Evolutionary conservation across 2,888 invertebrate species (phyloP), one percentile per base, ranked within the genome.

Genomic region (Thereva nobilitata): DNA sequence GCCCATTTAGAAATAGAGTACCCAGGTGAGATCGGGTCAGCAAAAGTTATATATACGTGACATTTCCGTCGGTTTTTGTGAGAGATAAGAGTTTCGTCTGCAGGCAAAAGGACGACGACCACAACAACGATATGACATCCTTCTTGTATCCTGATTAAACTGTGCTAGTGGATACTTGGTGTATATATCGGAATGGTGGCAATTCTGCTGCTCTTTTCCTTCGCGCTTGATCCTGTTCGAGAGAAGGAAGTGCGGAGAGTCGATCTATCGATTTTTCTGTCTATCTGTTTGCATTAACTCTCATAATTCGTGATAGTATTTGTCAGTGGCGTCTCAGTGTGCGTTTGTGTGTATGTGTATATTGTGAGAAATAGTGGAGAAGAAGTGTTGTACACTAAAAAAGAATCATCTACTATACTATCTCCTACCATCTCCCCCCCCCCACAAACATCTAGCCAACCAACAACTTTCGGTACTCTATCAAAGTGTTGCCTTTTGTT

Each of bases 221-320:
- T 47, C 47, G 47, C 12, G 10, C 57, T 45, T 47, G 38, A 38
- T 59, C 49, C 44, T 38, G 23, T 5, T 34, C 47, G 10, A 9
- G 49, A 37, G 34, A 49, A 38, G 47, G 40, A 59, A 59, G 49
- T 49, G 59, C 59, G 38, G 40, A 47, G 59, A 59, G 59, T 59
- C 8, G 49, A 47, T 6, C 38, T 59, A 59, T 59, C 49, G 59
- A 59, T 59, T 59, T 59, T 59, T 59, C 49, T 59, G 12, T 12
- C 35, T 9, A 49, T 47, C 45, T 41, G 59, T 59, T 59, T 59
- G 49, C 59, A 59, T 47, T 59, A 59, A 59, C 59, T 59, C 59
- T 59, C 59, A 47, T 38, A 56, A 47, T 8, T 47, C 38, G 37
- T 37, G 38, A 40, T 7, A 59, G 59, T 59, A 37, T 59, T 59